Conservation (phyloP, 1,140 invertebrate genomes). For the Gonatopus flavifemur region DNA sequence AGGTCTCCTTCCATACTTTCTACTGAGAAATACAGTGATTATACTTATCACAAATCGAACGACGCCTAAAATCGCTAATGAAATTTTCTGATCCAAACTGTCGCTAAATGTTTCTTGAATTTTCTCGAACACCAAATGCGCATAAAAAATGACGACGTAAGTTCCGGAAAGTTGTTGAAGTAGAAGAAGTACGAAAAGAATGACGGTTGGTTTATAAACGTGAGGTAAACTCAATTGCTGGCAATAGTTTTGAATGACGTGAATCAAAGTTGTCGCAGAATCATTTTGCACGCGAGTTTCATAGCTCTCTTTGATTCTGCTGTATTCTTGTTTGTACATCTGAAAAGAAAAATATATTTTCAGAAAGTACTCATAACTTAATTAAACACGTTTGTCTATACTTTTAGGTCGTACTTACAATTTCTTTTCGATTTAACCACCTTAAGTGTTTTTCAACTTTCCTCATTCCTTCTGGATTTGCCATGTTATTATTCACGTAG, state of each 20-base stretch:
- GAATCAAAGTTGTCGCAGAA: constrained; percentile 14
- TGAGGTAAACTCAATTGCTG: constrained; percentile 32
- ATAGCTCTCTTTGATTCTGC: constrained; percentile 38
- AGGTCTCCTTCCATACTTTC: constrained; percentile 58
- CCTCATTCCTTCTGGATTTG: constrained; percentile 36
- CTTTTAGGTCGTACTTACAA: constrained; percentile 30
- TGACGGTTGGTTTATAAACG: constrained; percentile 58
- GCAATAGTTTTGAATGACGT: constrained; percentile 14
- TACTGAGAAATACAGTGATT: constrained; percentile 55
- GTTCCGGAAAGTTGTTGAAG: constrained; percentile 64
- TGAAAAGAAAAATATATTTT: constrained; percentile 28
- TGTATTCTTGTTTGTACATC: constrained; percentile 48
- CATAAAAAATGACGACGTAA: constrained; percentile 72
- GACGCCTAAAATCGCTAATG: constrained; percentile 57
- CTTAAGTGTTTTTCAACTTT: constrained; percentile 47
- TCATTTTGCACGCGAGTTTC: too few relatives aligned
- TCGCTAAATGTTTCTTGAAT: constrained; percentile 52
- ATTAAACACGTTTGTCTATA: constrained; percentile 2
- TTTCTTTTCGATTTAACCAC: constrained; percentile 58
- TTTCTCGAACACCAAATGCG: constrained; percentile 61
- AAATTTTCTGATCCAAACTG: constrained; percentile 52
- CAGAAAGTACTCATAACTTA: background rate
- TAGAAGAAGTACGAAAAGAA: constrained; percentile 58
- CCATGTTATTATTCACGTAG: constrained; percentile 44
- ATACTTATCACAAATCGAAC: constrained; percentile 60